Base-by-base conservation (phyloP, 2,797 vertebrate species). In the Echiichthys vipera region DNA sequence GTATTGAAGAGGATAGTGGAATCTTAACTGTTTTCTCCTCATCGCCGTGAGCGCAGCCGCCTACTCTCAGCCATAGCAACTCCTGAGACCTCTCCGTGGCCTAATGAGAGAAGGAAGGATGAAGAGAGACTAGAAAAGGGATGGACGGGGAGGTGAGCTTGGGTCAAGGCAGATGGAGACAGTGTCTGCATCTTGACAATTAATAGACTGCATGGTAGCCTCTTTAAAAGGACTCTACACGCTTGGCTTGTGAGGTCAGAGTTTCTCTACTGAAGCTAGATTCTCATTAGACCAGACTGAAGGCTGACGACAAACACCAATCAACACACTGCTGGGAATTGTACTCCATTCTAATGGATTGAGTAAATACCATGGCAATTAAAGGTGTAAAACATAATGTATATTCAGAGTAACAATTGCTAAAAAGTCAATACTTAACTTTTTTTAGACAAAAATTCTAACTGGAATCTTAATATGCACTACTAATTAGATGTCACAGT, bases 31-130 rank as follows among this genome's bases (percentile, higher is more conserved):
- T 65, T 74, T 70, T 53, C 47, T 69, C 49, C 47, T 83, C 39
- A 67, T 83, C 5, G 45, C 77, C 61, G 15, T n/a, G 32, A 87
- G 79, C 43, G 0, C 64, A 29, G 53, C 72, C 59, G 50, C 84
- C 81, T 37, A 84, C 78, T 73, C 72, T 54, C 55, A 75, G 34
- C 57, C 54, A 20, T 3, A 53, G 66, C 66, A 65, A 64, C 70
- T 85, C 66, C 45, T 37, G 45, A 58, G 12, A 65, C 46, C 43
- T 78, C 70, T 68, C 40, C 32, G 77, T 53, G 50, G 61, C 37
- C 37, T 80, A 85, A 87, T 84, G 81, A 85, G 78, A 65, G 39
- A 54, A 58, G 54, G 30, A 50, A 71, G 36, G 64, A 76, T 59
- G 51, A 71, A 71, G 29, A 68, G 53, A 30, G 5, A 22, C 32